Conservation (phyloP, 2,113 vertebrate species). For the Drymodes brunneopygia region DNA sequence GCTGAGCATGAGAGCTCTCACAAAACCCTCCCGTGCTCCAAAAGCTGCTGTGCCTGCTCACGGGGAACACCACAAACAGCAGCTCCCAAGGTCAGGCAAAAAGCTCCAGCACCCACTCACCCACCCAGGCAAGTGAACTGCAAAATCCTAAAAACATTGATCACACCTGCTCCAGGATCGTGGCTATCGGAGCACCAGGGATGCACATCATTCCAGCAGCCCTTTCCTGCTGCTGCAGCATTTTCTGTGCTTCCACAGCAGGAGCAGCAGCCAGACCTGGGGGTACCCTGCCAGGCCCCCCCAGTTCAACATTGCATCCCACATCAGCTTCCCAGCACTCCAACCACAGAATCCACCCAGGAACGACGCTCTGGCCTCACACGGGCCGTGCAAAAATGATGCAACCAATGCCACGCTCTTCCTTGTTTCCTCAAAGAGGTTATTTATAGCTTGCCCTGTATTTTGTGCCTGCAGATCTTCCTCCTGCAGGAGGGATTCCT, state of each 20-base stretch:
- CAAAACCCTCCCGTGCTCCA: not conserved
- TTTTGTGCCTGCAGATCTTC: not conserved
- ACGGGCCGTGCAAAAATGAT: not conserved
- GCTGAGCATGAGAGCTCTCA: not conserved
- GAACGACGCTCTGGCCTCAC: accelerated
- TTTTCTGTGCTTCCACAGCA: not conserved
- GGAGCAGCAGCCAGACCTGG: not conserved
- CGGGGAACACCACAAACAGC: accelerated
- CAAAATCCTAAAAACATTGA: not conserved
- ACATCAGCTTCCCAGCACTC: not conserved
- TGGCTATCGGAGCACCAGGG: accelerated
- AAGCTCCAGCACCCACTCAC: not conserved
- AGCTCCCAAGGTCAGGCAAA: not conserved
- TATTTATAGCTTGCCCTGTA: not conserved
- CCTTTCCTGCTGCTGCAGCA: not conserved
- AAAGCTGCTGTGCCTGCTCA: not conserved
- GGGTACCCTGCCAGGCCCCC: not conserved
- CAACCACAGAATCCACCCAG: not conserved
- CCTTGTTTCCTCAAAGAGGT: not conserved
- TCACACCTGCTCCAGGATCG: not conserved
- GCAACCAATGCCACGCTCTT: not conserved
- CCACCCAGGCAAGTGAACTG: not conserved
- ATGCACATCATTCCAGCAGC: not conserved
- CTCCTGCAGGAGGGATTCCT: not conserved
- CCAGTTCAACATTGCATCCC: not conserved